Evolutionary conservation across 2,888 invertebrate genomes (phyloP), one percentile per base, ranked within the genome.

Genomic region (Rhagonycha lutea): DNA sequence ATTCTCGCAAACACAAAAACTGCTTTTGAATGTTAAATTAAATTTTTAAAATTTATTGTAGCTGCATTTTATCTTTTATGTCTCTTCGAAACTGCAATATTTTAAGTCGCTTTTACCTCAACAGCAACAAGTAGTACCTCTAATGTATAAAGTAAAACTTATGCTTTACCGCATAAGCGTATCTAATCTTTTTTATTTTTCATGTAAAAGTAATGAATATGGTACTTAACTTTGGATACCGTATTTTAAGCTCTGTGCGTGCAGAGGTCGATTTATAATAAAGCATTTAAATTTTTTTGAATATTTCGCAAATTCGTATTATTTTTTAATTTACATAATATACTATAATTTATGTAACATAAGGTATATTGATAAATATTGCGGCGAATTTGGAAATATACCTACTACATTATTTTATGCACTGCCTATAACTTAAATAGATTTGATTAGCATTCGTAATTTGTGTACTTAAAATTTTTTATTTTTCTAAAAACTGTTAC

Each of bases 101-200:
- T 75, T 81, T 82, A 80, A 74, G 72, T 68, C 72, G 26, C 72
- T 73, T 74, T 61, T 68, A 73, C 78, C 73, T 76, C 72, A 76
- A 75, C 77, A 78, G 82, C 82, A 82, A 82, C 82, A 82, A 82
- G 82, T 82, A 80, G 82, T 70, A 78, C 76, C 75, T 78, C 72
- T 68, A 75, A 74, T 71, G 75, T 76, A 74, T 73, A n/a, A 47
- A 47, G 47, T 47, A 47, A 47, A 47, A 47, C 47, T 47, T 47
- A 47, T 47, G 47, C 47, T 47, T 47, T 47, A 47, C 47, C 47
- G 47, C 47, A 47, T 47, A 47, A 47, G 47, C 47, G n/a, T 47
- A 47, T 47, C 47, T 47, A 47, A 47, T 47, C 47, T 47, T 47
- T 47, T 47, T 47, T 47, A 47, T 47, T 47, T 47, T 47, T 47